A percentile compares a stretch with the other conserved stretches of the same genome.
Conservation (phyloP, 2,888 invertebrate species). For the Rhingia rostrata region DNA sequence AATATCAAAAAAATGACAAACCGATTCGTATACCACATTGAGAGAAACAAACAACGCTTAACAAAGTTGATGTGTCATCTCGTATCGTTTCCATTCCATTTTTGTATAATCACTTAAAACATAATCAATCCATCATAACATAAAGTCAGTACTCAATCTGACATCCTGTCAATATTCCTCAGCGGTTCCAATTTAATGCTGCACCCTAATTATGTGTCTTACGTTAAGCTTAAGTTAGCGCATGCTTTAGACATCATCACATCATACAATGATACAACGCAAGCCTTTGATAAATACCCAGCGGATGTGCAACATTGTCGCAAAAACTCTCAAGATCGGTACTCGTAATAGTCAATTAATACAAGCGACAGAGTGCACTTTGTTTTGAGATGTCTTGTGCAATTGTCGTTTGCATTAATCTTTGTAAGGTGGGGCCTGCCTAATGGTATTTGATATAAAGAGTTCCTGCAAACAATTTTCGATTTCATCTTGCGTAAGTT, state of each 20-base stretch:
- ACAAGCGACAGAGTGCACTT: background rate
- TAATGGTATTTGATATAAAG: background rate
- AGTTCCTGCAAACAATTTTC: conserved; percentile 1
- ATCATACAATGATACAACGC: background rate
- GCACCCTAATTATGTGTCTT: background rate
- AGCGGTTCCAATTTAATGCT: background rate
- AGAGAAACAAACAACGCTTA: too few relatives aligned
- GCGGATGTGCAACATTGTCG: background rate
- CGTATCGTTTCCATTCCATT: background rate
- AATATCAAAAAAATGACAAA: too few relatives aligned
- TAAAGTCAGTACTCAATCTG: background rate
- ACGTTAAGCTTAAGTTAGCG: background rate
- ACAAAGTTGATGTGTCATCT: too few relatives aligned
- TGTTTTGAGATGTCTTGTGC: conserved; percentile 3
- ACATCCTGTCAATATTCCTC: conserved; percentile 7
- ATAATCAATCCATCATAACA: background rate
- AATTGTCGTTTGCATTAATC: conserved; percentile 10
- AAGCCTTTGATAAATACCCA: background rate
- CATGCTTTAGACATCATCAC: conserved; percentile 5
- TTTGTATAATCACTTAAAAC: background rate
- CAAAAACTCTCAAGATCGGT: background rate
- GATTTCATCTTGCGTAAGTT: conserved; percentile 2
- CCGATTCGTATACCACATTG: too few relatives aligned
- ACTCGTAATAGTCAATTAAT: conserved; percentile 1
- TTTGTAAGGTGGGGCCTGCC: background rate